Evolutionary conservation across 1,140 invertebrate species (phyloP).

Genomic region (Hyphantria cunea): DNA sequence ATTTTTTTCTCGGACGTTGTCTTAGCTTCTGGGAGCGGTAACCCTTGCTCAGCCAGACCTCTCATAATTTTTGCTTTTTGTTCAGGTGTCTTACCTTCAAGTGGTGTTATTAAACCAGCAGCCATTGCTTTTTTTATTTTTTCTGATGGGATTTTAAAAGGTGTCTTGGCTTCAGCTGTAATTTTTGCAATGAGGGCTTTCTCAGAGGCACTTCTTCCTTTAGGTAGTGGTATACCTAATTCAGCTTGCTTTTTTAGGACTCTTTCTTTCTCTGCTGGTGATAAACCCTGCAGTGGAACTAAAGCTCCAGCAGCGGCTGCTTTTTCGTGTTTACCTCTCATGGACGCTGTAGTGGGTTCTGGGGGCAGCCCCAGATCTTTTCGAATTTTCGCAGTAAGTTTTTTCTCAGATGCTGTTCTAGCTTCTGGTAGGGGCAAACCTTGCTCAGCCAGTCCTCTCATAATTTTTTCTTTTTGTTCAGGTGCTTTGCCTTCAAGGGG

Average conservation of each 20-base stretch:
- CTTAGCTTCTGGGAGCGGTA: no score
- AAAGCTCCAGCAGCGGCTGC: slow-evolving; percentile 38
- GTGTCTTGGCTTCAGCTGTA: slow-evolving; percentile 14
- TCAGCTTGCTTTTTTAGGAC: slow-evolving; percentile 33
- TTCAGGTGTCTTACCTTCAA: no score
- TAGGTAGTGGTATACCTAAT: slow-evolving; percentile 33
- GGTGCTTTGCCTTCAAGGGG: slow-evolving; percentile 33
- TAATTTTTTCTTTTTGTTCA: slow-evolving; percentile 38
- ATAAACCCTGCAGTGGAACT: slow-evolving; percentile 40
- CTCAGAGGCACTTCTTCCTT: slow-evolving; percentile 40
- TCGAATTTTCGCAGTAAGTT: slow-evolving; percentile 31
- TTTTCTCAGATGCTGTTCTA: slow-evolving; percentile 40
- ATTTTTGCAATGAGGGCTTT: slow-evolving; percentile 37
- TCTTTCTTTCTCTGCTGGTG: slow-evolving; percentile 40
- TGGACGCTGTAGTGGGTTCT: no score
- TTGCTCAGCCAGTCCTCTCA: slow-evolving; percentile 23
- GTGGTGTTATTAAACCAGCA: no score
- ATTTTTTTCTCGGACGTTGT: no score
- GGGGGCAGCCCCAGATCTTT: no score
- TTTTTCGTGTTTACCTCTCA: background rate
- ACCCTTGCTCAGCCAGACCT: no score
- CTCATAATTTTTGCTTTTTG: no score
- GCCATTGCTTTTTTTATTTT: no score
- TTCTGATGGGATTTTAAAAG: no score
- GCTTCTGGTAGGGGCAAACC: slow-evolving; percentile 36